These are phyloP conservation scores for Eledona agricola DNA, from an alignment of 2,888 invertebrate species.

Conservation along the genomic window DNA sequence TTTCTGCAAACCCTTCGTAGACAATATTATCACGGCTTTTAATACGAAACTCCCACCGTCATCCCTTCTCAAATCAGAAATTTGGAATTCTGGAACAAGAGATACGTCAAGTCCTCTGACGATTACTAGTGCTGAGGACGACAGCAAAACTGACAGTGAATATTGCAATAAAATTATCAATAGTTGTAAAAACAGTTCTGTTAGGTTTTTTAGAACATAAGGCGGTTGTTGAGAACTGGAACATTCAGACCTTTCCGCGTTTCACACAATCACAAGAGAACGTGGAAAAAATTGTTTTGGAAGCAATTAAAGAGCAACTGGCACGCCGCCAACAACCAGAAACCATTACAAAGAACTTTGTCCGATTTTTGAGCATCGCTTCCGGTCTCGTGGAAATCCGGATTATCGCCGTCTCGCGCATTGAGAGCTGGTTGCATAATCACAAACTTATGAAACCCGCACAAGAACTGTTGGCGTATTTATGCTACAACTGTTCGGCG, in stretches of 20 bases:
- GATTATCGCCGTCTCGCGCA: constrained; percentile 77
- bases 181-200: constrained; percentile 19
- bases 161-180: too few relatives aligned
- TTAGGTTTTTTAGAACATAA: constrained; percentile 61
- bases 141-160: constrained; percentile 57
- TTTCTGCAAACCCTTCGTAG: constrained; percentile 89
- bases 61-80: constrained; percentile 73
- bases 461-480: constrained; percentile 88
- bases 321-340: constrained; percentile 86
- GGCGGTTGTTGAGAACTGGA: constrained; percentile 60
- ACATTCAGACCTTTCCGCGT: constrained; percentile 66
- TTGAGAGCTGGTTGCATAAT: constrained; percentile 96
- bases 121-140: constrained; percentile 67
- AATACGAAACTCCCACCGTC: constrained; percentile 80
- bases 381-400: constrained; percentile 89
- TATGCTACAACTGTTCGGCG: constrained; percentile 89
- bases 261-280: constrained; percentile 71
- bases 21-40: constrained; percentile 88
- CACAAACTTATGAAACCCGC: constrained; percentile 93
- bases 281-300: constrained; percentile 83
- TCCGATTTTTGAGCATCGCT: constrained; percentile 84
- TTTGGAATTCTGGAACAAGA: constrained; percentile 63
- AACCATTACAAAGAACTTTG: constrained; percentile 87
- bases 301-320: constrained; percentile 88
- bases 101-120: constrained; percentile 62